Evolutionary conservation across 2,888 invertebrate genomes (phyloP).

Genomic region (Gymnocheta viridis): DNA sequence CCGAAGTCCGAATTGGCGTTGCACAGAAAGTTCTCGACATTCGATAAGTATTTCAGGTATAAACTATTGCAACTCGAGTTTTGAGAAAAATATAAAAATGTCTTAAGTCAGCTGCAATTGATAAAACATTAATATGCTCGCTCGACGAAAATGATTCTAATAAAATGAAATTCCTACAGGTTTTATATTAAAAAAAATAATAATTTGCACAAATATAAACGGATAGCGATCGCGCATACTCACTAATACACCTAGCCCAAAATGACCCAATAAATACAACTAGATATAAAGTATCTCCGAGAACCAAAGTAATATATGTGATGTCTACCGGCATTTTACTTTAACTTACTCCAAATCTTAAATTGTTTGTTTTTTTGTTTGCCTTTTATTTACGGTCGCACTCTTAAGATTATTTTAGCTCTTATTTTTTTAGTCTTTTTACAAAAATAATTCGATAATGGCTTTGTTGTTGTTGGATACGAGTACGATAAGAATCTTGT

Average conservation of each 20-base stretch:
- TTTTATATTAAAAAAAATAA: background rate
- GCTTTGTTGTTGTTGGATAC: conserved; percentile 8
- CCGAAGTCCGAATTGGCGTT: no score
- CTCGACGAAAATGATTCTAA: no score
- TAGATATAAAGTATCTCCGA: background rate
- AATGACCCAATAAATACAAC: conserved; percentile 6
- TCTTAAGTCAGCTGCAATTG: no score
- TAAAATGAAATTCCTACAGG: no score
- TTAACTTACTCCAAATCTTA: background rate
- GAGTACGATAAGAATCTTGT: conserved; percentile 39
- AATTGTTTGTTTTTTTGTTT: background rate
- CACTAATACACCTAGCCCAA: background rate
- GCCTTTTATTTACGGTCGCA: background rate
- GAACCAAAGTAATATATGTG: background rate
- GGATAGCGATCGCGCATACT: background rate
- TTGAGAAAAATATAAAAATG: no score
- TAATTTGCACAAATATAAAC: conserved; percentile 10
- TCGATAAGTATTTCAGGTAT: no score
- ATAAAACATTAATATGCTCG: no score
- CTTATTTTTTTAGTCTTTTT: conserved; percentile 11
- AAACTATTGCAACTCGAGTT: no score
- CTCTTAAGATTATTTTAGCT: background rate
- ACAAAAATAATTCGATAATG: conserved; percentile 19
- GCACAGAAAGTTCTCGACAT: no score
- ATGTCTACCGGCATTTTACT: conserved; percentile 49